Percentiles rank a stretch among this genome's conserved stretches.
phyloP scores from a whole-genome alignment of 2,797 vertebrate genomes.

The Orestias chungarensis region DNA sequence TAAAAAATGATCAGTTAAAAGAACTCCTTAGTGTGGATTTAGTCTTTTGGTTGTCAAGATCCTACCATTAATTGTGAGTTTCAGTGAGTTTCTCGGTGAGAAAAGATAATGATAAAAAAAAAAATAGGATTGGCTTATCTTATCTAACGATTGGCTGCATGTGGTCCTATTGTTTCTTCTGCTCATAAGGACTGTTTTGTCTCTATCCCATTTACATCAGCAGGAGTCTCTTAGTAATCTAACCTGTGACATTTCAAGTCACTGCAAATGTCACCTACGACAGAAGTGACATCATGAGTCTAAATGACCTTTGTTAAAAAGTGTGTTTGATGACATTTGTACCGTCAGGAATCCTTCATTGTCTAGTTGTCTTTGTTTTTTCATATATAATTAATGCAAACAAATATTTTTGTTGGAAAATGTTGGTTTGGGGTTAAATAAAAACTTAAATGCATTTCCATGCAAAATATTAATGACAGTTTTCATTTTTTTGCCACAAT shows the following conservation, averaged over 20 bases:
- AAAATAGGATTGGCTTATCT: conserved; percentile 36
- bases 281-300: not conserved
- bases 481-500: not conserved
- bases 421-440: not conserved
- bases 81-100: conserved; percentile 27
- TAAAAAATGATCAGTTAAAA: not conserved
- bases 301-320: not conserved
- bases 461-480: not conserved
- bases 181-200: not conserved
- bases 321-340: not conserved
- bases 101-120: not conserved
- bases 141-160: conserved; percentile 22
- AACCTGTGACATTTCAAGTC: not conserved
- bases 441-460: not conserved
- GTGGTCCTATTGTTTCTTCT: not conserved
- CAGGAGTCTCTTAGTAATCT: not conserved
- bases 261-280: not conserved
- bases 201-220: not conserved
- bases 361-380: not conserved
- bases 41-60: not conserved
- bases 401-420: too few relatives aligned
- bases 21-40: not conserved
- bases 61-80: conserved; percentile 1
- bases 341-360: not conserved
- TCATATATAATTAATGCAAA: not conserved